Conservation (phyloP, 2,113 vertebrate species). For the Atlantisia rogersi region DNA sequence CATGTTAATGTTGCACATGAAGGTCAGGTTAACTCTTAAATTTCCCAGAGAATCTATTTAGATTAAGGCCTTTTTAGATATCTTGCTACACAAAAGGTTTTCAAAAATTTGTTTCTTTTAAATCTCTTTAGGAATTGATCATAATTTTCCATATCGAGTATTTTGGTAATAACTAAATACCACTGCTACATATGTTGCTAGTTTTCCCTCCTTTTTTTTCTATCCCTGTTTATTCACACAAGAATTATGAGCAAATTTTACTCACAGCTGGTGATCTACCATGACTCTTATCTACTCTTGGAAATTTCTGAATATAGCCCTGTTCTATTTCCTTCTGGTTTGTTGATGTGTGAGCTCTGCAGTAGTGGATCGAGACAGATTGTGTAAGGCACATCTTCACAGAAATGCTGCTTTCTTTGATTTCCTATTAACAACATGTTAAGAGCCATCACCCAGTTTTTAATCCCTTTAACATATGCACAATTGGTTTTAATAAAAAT, state of each 20-base stretch:
- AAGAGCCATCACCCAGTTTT: neutral
- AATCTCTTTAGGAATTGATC: neutral
- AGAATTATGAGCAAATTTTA: neutral
- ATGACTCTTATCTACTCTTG: neutral
- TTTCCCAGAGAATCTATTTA: neutral
- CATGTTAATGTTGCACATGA: neutral
- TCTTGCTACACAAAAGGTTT: neutral
- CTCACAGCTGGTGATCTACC: neutral
- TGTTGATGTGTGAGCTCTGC: neutral
- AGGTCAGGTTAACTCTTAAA: neutral
- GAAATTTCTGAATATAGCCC: neutral
- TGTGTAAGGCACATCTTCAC: neutral
- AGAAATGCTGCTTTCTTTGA: neutral
- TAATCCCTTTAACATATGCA: neutral
- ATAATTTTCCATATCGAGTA: neutral
- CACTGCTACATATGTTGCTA: neutral
- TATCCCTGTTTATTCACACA: neutral
- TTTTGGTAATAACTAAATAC: neutral
- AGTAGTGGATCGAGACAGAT: neutral
- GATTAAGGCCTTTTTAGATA: neutral
- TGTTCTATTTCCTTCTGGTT: neutral
- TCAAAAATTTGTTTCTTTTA: neutral
- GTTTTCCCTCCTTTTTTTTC: neutral
- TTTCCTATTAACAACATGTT: neutral
- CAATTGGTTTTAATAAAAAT: conserved; percentile 31